Percentiles rank a stretch among this genome's conserved stretches.
phyloP scores from a whole-genome alignment of 2,113 vertebrate genomes.

The Pungitius pungitius region DNA sequence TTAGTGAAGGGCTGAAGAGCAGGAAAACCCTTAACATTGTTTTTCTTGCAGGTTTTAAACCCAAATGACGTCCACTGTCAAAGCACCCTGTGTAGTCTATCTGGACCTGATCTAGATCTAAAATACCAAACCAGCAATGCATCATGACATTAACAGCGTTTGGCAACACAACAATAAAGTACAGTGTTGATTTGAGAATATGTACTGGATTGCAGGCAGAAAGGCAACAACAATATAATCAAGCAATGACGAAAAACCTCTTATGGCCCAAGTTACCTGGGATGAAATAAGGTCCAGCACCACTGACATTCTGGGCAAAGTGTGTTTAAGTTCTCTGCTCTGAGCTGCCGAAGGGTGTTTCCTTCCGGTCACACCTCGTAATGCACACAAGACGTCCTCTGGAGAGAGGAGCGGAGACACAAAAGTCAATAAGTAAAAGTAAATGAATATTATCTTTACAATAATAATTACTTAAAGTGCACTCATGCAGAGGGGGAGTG shows the following conservation, averaged over 20 bases:
- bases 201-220: neutral
- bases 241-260: neutral
- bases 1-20: neutral
- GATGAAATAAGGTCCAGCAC: slow-evolving; percentile 69
- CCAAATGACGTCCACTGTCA: neutral
- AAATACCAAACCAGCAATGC: neutral
- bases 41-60: neutral
- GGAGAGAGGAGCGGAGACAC: slow-evolving; percentile 19
- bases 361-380: slow-evolving; percentile 61
- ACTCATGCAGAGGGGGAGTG: neutral
- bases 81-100: neutral
- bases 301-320: slow-evolving; percentile 56
- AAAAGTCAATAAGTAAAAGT: no score
- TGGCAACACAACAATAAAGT: neutral
- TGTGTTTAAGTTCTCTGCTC: slow-evolving; percentile 67
- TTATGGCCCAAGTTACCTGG: slow-evolving; percentile 49
- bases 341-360: slow-evolving; percentile 64
- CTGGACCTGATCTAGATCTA: neutral
- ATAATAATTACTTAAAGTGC: no score
- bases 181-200: neutral
- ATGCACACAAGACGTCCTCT: slow-evolving; percentile 55
- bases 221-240: neutral
- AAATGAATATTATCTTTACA: no score
- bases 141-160: neutral
- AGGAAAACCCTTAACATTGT: neutral